phyloP scores from a whole-genome alignment of 2,797 vertebrate genomes.

The Tinamus major region DNA sequence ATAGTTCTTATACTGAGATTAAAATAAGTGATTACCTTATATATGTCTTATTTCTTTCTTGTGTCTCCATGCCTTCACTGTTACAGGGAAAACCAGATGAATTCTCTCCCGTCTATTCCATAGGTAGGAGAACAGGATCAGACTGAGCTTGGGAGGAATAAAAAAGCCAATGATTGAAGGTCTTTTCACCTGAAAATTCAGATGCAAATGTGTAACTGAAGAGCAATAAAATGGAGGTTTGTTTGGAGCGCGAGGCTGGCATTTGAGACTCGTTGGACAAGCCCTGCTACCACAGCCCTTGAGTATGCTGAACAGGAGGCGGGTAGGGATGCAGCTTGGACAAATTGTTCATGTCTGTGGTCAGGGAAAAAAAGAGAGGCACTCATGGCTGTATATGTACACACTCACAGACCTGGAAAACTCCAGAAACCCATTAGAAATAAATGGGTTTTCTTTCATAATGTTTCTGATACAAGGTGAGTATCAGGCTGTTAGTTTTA shows the following conservation, averaged over 20 bases:
- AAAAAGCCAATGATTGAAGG: neutral
- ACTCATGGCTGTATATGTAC: neutral
- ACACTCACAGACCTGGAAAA: neutral
- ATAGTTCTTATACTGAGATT: neutral
- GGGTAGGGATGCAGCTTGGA: neutral
- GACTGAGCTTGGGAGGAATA: rapidly evolving
- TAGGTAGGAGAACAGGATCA: neutral
- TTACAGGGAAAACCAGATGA: neutral
- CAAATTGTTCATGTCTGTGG: neutral
- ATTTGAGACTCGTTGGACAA: neutral
- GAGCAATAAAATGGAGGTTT: neutral
- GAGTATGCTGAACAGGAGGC: neutral
- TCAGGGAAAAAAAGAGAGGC: neutral
- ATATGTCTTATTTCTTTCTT: neutral
- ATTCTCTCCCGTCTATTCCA: neutral
- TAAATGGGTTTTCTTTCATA: neutral
- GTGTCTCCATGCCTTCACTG: neutral
- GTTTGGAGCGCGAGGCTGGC: neutral
- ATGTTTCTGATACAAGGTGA: neutral
- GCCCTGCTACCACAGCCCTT: neutral
- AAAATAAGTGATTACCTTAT: neutral
- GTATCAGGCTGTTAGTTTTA: neutral
- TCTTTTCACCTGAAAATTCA: neutral
- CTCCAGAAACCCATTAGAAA: neutral
- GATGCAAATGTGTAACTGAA: neutral